Base-by-base conservation (phyloP, 2,888 invertebrate species). In the Spisula solida region DNA sequence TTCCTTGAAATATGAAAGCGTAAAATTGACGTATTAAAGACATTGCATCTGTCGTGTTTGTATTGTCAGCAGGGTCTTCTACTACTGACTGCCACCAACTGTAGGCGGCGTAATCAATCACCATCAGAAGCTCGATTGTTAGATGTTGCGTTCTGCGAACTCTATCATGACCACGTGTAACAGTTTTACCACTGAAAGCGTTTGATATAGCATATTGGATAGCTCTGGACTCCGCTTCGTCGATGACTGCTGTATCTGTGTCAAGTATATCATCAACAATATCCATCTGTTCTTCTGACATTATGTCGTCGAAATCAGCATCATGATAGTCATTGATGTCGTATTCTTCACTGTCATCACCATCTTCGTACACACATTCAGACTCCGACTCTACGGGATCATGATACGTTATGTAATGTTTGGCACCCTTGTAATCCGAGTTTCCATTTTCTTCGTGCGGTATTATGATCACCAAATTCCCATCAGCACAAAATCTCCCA, bases 61-160 rank as follows among this genome's bases (percentile, higher is more conserved):
- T 16, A 51, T 31, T n/a, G 31, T 18, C 20, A 14, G 51, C 41
- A 12, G 66, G 48, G 25, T 34, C 48, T 25, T 66, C 75, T 75
- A 47, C 31, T 31, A 84, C 25, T 4, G 34, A 31, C n/a, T 78
- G 31, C 87, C 89, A 92, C 89, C 88, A 89, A n/a, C 81, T 81
- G 47, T 81, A 92, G 4, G 89, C 89, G 2, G 89, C 89, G 51
- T 88, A 85, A n/a, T 92, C 92, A 20, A 92, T 85, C n/a, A 92
- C 92, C 70, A 92, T 89, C 10, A 92, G 55, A 0, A 92, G 81
- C 31, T 92, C 92, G 1, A 92, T 86, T 0, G 90, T 92, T 20
- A 89, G 81, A 16, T 78, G 83, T 51, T 51, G 47, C 4, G 81
- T 31, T 60, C 82, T 70, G 25, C 88, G 86, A 16, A 48, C 66